Evolutionary conservation across 2,797 vertebrate genomes (phyloP), one percentile per base, ranked within the genome.

Genomic region (Poecilia wingei): DNA sequence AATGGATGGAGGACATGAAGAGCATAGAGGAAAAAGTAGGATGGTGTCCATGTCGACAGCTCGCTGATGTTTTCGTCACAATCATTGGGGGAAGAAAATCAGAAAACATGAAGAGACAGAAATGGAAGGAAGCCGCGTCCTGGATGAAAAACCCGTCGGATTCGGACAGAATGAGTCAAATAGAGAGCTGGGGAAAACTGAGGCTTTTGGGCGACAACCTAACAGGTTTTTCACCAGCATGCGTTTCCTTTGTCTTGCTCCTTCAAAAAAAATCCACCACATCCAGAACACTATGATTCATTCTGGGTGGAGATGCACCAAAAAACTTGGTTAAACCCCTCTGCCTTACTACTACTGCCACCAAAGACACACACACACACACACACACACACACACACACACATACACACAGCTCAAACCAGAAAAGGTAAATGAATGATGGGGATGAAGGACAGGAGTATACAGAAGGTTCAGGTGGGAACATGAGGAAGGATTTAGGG

Each of bases 191-290:
- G 72, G 66, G 18, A 51, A 18, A n/a, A 28, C 8, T 1, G 20
- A n/a, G 12, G 45, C 61, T 14, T 14, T 8, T 49, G 14, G 71
- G 68, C 41, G 16, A 77, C 47, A 72, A 79, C 33, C 16, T 36
- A 39, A 83, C 87, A 89, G 88, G 88, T 88, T 92, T 88, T 83
- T 6, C 20, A 72, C 87, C 89, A 91, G 90, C 78, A 87, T 83
- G 86, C 3, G 77, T 80, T 89, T 86, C 79, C 78, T 45, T 41
- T 31, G 53, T 89, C 87, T 84, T 86, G 86, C 85, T 89, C 82
- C 82, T 79, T 87, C 47, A 47, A 76, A 79, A 88, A 70, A 86
- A 72, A 45, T 10, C 79, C 70, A 71, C 75, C 74, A 76, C 49
- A 73, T 82, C 78, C 81, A 84, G 22, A 43, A 69, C 10, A 66